phyloP scores from a whole-genome alignment of 2,888 invertebrate genomes.

The Seladonia tumulorum region DNA sequence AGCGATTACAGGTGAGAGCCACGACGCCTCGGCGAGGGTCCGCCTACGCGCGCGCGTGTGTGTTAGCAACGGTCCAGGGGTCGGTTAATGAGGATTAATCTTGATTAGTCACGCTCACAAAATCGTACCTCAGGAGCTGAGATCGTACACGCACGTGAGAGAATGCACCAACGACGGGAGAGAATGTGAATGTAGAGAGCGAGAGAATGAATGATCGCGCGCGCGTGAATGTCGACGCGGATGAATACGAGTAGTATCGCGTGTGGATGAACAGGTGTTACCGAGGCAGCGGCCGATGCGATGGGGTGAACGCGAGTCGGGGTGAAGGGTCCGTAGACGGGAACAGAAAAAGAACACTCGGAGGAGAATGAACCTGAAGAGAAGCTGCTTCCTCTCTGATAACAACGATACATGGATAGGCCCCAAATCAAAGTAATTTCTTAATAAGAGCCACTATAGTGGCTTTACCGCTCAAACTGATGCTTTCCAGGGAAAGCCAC shows the following conservation, averaged over 20 bases:
- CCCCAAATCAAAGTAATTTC: too few relatives aligned
- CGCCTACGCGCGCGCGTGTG: conserved; percentile 25
- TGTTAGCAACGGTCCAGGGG: conserved; percentile 60
- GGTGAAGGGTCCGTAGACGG: neutral
- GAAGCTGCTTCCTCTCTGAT: neutral
- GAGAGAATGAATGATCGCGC: conserved; percentile 34
- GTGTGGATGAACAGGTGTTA: neutral
- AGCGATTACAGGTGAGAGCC: conserved; percentile 59
- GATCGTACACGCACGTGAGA: conserved; percentile 77
- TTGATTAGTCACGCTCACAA: conserved; percentile 75
- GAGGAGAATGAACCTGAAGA: neutral
- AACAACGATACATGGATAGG: too few relatives aligned
- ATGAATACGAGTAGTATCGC: neutral
- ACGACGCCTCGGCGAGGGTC: conserved; percentile 59
- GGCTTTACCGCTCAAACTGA: too few relatives aligned
- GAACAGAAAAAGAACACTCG: conserved; percentile 43
- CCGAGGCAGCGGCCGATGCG: neutral
- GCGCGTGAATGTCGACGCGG: neutral
- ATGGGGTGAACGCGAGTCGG: neutral
- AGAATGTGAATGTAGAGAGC: neutral
- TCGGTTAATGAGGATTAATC: conserved; percentile 58
- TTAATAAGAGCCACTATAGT: neutral
- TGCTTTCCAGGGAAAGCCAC: too few relatives aligned
- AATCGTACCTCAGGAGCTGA: conserved; percentile 84
- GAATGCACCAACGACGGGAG: neutral